Percentiles rank a stretch among this genome's conserved stretches.
Evolutionary conservation across 2,888 invertebrate genomes (phyloP).

Genomic region (Ophioninae sp.): DNA sequence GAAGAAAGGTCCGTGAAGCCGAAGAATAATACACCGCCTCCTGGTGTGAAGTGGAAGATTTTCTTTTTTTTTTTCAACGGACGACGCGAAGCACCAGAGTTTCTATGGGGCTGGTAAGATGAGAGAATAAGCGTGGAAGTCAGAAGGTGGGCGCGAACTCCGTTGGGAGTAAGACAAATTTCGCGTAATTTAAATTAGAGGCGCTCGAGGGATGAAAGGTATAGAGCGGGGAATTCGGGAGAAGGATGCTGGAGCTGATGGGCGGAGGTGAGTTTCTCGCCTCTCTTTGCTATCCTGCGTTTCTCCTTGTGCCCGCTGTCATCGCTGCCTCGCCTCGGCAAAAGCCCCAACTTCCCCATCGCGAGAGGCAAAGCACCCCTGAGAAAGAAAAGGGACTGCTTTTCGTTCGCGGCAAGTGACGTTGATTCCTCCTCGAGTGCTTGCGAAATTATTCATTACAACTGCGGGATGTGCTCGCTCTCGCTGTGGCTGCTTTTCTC

Average conservation of each 20-base stretch:
- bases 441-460: slow-evolving; percentile 64
- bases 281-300: slow-evolving; percentile 51
- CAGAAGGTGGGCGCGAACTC: slow-evolving; percentile 64
- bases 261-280: slow-evolving; percentile 57
- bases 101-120: slow-evolving; percentile 47
- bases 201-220: slow-evolving; percentile 46
- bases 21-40: slow-evolving; percentile 40
- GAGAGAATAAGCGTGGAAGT: slow-evolving; percentile 64
- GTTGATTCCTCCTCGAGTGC: slow-evolving; percentile 64
- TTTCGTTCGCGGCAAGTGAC: slow-evolving; percentile 61
- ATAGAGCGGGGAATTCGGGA: slow-evolving; percentile 40
- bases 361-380: slow-evolving; percentile 20
- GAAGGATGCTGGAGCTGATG: slow-evolving; percentile 56
- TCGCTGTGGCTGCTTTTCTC: slow-evolving; percentile 47
- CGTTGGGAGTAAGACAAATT: slow-evolving; percentile 72
- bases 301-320: slow-evolving; percentile 47
- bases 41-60: slow-evolving; percentile 51
- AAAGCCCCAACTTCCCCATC: slow-evolving; percentile 46
- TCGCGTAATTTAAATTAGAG: slow-evolving; percentile 72
- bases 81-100: slow-evolving; percentile 16
- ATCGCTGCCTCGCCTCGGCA: slow-evolving; percentile 29
- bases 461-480: slow-evolving; percentile 49
- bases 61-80: slow-evolving; percentile 34
- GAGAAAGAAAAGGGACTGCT: slow-evolving; percentile 41
- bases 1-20: slow-evolving; percentile 21